These are phyloP conservation scores for Dufourea novaeangliae DNA, from an alignment of 1,140 invertebrate species.

Conservation along the genomic window DNA sequence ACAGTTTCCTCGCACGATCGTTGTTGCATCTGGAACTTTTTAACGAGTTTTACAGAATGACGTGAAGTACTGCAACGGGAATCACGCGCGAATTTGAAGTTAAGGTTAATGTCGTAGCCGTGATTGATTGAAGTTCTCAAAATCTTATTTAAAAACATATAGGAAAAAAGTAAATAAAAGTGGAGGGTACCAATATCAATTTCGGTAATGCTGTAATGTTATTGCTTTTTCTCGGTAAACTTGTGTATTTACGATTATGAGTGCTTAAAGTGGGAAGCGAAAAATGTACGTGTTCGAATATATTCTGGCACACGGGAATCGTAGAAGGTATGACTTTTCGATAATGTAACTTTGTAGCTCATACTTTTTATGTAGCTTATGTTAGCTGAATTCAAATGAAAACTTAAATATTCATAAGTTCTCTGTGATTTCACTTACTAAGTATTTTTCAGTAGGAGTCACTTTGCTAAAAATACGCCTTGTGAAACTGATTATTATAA, in stretches of 20 bases:
- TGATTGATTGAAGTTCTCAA: background rate
- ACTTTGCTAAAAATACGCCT: too few species aligned
- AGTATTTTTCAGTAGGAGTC: too few species aligned
- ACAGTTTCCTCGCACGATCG: too few species aligned
- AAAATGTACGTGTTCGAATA: constrained; percentile 7
- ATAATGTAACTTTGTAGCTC: background rate
- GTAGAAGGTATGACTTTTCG: background rate
- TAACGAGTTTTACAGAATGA: background rate
- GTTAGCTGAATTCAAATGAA: too few species aligned
- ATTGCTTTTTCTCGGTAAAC: background rate
- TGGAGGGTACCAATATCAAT: background rate
- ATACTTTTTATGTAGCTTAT: background rate
- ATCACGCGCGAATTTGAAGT: background rate
- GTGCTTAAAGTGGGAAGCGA: background rate
- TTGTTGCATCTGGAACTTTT: background rate
- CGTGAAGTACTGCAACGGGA: background rate
- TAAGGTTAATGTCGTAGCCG: too few species aligned
- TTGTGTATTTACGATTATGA: constrained; percentile 1
- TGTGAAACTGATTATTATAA: too few species aligned
- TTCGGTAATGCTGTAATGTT: background rate
- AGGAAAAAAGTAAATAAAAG: background rate
- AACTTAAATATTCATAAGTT: too few species aligned
- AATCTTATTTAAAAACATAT: background rate
- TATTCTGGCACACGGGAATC: background rate
- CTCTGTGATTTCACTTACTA: too few species aligned